These are phyloP conservation scores for Maniola hyperantus DNA, from an alignment of 2,888 invertebrate genomes.

Conservation along the genomic window DNA sequence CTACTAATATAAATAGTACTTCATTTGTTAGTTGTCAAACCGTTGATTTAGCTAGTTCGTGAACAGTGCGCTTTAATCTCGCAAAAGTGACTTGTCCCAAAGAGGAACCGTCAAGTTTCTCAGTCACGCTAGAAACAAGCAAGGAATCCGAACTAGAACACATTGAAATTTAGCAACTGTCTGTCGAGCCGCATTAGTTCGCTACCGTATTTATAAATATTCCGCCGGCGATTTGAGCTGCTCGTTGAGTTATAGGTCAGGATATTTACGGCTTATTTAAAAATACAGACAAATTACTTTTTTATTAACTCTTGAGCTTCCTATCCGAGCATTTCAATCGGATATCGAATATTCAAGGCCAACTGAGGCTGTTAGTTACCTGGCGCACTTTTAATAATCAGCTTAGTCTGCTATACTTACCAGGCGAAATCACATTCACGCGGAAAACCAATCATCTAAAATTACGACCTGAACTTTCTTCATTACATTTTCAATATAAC, in stretches of 20 bases:
- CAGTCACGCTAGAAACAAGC: constrained; percentile 63
- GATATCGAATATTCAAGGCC: neutral
- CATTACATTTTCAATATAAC: constrained; percentile 11
- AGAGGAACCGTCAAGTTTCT: constrained; percentile 55
- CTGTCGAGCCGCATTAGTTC: constrained; percentile 70
- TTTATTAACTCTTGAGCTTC: constrained; percentile 28
- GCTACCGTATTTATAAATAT: constrained; percentile 78
- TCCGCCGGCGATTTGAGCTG: constrained; percentile 65
- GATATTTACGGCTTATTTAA: constrained; percentile 62
- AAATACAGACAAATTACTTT: constrained; percentile 47
- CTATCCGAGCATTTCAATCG: neutral
- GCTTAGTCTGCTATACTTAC: neutral
- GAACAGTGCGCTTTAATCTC: constrained; percentile 35
- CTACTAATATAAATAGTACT: neutral
- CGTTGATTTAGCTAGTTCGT: constrained; percentile 19
- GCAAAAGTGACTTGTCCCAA: constrained; percentile 42
- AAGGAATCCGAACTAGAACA: constrained; percentile 72
- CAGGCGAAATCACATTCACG: neutral
- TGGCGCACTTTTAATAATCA: too few relatives aligned
- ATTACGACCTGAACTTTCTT: constrained; percentile 6
- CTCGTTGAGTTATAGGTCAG: constrained; percentile 63
- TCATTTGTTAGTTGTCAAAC: constrained; percentile 18
- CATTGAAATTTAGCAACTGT: constrained; percentile 82
- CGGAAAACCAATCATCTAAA: neutral
- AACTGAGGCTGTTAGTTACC: neutral